Base-by-base conservation (phyloP, 1,140 invertebrate species). In the Brachystomella parvula region DNA sequence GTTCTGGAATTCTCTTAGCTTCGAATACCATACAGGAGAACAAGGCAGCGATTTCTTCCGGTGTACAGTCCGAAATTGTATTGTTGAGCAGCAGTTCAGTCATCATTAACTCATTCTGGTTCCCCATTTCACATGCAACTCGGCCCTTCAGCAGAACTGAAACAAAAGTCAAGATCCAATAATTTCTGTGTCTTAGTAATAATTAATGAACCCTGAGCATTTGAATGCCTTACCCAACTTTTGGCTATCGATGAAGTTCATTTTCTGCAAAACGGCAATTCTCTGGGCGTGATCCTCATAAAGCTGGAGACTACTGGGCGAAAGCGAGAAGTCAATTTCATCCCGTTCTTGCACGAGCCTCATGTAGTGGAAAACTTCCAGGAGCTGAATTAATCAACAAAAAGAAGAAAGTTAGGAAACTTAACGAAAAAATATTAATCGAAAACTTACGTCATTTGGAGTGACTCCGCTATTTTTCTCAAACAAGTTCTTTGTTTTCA, bases 11-110 rank as follows among this genome's bases (percentile, higher is more conserved):
- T 77, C 85, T 78, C 75, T 88, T 89, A 60, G 87, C 88, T 81
- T 97, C 91, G 79, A 93, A 96, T 21, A 98, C 92, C 65, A 97
- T 83, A 61, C 89, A 87, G 0, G 94, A 97, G 3, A 98, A 78
- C 17, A 96, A 75, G 0, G 94, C 90, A 1, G 94, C 94, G 58
- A 99, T 96, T 79, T 98, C 94, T 0, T 89, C 86, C 0, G 92
- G 88, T 71, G 86, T 83, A 47, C 92, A 83, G 74, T 91, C 85
- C 0, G 87, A 89, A 58, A 99, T 84, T 60, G 94, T 84, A 79
- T 98, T 96, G 66, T 91, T 85, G 65, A 98, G 86, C n/a, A 99
- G 87, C 1, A 99, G 78, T 79, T 99, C 96, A 0, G 95, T 98
- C 56, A 99, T 89, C 26, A 99, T 83, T 2, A 99, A 79, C 77